Evolutionary conservation across 2,888 invertebrate genomes (phyloP), one percentile per base, ranked within the genome.

Genomic region (Ichneumon xanthorius): DNA sequence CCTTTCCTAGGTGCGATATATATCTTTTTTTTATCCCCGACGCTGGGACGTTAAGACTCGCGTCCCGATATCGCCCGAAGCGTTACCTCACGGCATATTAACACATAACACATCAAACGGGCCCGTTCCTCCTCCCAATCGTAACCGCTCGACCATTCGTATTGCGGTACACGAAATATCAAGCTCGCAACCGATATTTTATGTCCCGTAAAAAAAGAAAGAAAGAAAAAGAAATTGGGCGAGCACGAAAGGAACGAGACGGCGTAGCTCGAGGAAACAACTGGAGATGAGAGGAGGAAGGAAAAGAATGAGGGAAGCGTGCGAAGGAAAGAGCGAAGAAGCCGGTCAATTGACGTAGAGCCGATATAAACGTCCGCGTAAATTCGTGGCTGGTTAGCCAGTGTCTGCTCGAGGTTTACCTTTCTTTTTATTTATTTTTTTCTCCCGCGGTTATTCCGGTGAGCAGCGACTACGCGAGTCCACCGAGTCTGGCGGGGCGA

Each of bases 321-420:
- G 84, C 71, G 75, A 89, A 90, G 88, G 84, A 82, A 72, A 73
- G 45, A 80, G 80, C 58, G 76, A 75, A 82, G 86, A 85, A 88
- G 88, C 86, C 80, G 88, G 87, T 86, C 90, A 91, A 89, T 91
- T 92, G 92, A 91, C 90, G 89, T 89, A 88, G 88, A 85, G 82
- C 83, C 89, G 91, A 90, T 92, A 92, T 92, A 92, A 93, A 92
- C 87, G 92, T 93, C 92, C 89, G 89, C 91, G 92, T 92, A 93
- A 92, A 92, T 92, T 92, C 90, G 89, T 87, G 85, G 90, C 91
- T 92, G 91, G 92, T 92, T 92, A 92, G 90, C 88, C 88, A 90
- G 89, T 80, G 80, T 11, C 30, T 19, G 19, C 37, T 40, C 19
- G 19, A 4, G 37, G 40, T 55, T 55, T 22, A 22, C 19, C 45